phyloP scores from a whole-genome alignment of 2,113 vertebrate species.

The Promerops cafer region DNA sequence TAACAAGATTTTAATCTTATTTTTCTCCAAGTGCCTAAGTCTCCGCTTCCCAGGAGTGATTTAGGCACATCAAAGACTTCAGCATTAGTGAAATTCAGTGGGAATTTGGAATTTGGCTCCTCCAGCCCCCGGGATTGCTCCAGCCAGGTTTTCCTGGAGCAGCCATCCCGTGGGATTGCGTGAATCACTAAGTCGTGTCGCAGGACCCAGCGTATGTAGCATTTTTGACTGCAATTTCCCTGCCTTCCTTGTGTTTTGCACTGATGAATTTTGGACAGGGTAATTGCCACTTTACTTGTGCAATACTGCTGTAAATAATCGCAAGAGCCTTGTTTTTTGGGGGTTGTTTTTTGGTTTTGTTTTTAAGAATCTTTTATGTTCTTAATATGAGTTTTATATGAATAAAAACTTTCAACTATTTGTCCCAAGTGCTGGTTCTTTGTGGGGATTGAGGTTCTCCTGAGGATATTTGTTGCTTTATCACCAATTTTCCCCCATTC shows the following conservation, averaged over 20 bases:
- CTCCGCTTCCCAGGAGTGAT: neutral
- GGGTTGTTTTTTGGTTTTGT: neutral
- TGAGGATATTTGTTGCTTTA: neutral
- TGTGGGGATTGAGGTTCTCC: neutral
- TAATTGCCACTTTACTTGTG: conserved; percentile 85
- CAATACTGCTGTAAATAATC: conserved; percentile 89
- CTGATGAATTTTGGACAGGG: conserved; percentile 90
- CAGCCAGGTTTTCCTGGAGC: neutral
- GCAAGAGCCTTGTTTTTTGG: conserved; percentile 66
- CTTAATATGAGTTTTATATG: conserved; percentile 80
- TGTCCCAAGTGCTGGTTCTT: neutral
- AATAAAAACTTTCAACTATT: conserved; percentile 78
- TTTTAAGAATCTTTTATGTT: conserved; percentile 77
- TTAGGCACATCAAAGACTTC: neutral
- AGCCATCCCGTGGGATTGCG: neutral
- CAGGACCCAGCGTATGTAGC: conserved; percentile 93
- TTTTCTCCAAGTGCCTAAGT: conserved; percentile 23
- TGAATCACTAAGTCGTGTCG: conserved; percentile 68
- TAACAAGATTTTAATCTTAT: neutral
- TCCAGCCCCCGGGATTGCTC: neutral
- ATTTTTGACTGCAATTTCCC: conserved; percentile 78
- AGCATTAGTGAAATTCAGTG: neutral
- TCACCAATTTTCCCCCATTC: fast-evolving
- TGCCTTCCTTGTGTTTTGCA: conserved; percentile 83
- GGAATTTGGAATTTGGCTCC: conserved; percentile 3